phyloP scores from a whole-genome alignment of 2,113 vertebrate species.

The Microcebus jonahi region DNA sequence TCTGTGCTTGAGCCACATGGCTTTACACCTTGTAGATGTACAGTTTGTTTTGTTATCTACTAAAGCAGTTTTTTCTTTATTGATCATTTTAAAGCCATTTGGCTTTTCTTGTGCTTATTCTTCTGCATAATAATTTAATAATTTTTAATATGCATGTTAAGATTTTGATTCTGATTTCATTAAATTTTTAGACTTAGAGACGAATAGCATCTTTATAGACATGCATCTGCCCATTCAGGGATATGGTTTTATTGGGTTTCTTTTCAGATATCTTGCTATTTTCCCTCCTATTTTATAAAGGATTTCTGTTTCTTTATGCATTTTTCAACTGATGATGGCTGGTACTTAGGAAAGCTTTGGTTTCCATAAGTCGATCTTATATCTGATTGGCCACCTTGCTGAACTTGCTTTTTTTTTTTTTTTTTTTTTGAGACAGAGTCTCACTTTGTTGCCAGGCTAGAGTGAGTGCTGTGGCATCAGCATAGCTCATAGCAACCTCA shows the following conservation, averaged over 20 bases:
- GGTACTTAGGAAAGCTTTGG: not conserved
- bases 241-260: not conserved
- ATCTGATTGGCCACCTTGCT: not conserved
- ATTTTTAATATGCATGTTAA: slow-evolving; percentile 3
- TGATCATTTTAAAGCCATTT: slow-evolving; percentile 8
- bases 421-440: no score
- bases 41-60: not conserved
- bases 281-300: not conserved
- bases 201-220: not conserved
- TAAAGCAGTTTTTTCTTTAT: not conserved
- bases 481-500: no score
- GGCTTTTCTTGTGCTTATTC: slow-evolving; percentile 6
- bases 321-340: not conserved
- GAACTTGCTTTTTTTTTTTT: slow-evolving; percentile 11
- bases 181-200: not conserved
- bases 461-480: no score
- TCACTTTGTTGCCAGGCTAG: no score
- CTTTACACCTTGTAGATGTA: not conserved
- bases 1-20: not conserved
- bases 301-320: not conserved
- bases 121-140: not conserved
- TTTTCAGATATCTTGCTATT: not conserved
- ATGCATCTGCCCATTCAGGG: not conserved
- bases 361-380: slow-evolving; percentile 10
- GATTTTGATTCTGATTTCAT: not conserved